Evolutionary conservation across 2,888 invertebrate species (phyloP), one percentile per base, ranked within the genome.

Genomic region (Agrochola lota): DNA sequence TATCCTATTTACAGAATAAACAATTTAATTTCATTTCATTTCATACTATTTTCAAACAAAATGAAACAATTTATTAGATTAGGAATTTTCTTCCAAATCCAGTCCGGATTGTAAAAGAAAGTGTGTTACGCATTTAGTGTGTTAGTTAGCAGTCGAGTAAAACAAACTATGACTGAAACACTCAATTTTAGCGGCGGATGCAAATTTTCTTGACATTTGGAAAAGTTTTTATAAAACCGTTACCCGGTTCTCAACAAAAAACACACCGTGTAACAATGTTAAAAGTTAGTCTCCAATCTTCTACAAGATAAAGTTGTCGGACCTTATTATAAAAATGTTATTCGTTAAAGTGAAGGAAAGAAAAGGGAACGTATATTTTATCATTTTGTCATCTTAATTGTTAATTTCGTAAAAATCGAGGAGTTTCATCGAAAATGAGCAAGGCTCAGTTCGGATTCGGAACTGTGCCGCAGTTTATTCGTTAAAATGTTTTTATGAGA

Each of bases 261-360:
- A 46, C 7, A 60, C 9, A 60, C 3, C 15, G 23, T 68, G 17
- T 59, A 49, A 76, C 43, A 62, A 46, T 17, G 35, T 62, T 63
- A 63, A 77, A 77, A 55, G 63, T 63, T 77, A 20, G n/a, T 1
- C 1, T 23, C 6, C 26, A 75, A 60, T 20, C 30, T 74, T 35
- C 30, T 17, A 43, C 20, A 15, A 30, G 43, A n/a, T 30, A 73
- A 74, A 74, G 43, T 73, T 46, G 17, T 30, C 17, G n/a, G 17
- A n/a, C 4, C 23, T 74, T 46, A 30, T 57, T 46, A 26, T 26
- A 49, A 60, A 52, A 40, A 26, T 26, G 35, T 49, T 23, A 26
- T 74, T 74, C 23, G 59, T 49, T 75, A 40, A 30, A 17, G 43
- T 23, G 23, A 26, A 5, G 11, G 8, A 55, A 71, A 49, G 12